Conservation (phyloP, 1,140 invertebrate species). For the Arion vulgaris region DNA sequence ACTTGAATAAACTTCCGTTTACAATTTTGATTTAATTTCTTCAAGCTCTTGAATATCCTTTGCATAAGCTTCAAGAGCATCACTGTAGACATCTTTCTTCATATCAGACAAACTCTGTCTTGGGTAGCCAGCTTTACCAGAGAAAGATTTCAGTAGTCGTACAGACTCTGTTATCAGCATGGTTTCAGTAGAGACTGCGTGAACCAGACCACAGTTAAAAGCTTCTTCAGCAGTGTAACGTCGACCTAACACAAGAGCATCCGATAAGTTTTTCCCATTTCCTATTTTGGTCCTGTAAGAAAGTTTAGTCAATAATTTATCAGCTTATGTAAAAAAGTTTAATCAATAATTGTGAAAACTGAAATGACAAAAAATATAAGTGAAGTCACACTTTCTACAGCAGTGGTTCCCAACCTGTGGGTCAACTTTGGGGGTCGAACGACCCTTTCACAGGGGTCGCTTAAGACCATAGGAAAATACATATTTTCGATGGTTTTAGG, state of each 20-base stretch:
- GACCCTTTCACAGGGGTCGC: too few relatives aligned
- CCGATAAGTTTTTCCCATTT: conserved; percentile 20
- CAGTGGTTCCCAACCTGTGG: too few relatives aligned
- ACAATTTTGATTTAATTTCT: conserved; percentile 24
- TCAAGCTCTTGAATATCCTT: background rate
- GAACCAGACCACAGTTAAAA: conserved; percentile 32
- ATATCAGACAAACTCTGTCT: conserved; percentile 31
- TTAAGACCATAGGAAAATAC: too few relatives aligned
- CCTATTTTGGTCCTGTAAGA: conserved; percentile 40
- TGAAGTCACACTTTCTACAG: too few relatives aligned
- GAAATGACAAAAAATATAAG: too few relatives aligned
- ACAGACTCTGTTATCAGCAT: conserved; percentile 28
- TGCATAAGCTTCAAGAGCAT: conserved; percentile 12
- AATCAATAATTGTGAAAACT: too few relatives aligned
- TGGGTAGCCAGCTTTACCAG: conserved; percentile 28
- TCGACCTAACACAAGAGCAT: conserved; percentile 34
- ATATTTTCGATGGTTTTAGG: too few relatives aligned
- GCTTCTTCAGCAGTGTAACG: conserved; percentile 42
- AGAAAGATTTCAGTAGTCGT: conserved; percentile 21
- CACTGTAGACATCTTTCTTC: conserved; percentile 38
- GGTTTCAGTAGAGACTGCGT: background rate
- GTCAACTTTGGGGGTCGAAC: too few relatives aligned
- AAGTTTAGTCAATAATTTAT: background rate
- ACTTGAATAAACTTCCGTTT: background rate
- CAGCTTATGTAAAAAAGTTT: too few relatives aligned